Conservation (phyloP, 2,797 vertebrate genomes). For the Catharus ustulatus region DNA sequence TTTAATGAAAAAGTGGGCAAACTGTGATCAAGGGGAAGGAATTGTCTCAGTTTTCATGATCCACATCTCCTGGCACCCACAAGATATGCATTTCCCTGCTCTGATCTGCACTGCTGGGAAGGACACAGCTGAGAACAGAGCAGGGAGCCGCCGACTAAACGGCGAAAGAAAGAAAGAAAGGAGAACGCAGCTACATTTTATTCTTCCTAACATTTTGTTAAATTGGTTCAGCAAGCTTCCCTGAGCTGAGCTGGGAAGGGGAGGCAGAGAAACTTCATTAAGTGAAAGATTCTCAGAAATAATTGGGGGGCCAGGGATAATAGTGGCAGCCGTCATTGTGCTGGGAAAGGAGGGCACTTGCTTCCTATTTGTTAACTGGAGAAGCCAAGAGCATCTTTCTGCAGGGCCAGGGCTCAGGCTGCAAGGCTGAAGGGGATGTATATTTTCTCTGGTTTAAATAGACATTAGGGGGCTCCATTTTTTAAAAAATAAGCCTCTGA, state of each 20-base stretch:
- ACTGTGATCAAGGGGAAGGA: constrained; percentile 67
- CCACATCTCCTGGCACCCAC: constrained; percentile 69
- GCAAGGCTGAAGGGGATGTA: background rate
- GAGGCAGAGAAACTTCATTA: constrained; percentile 69
- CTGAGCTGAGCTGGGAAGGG: constrained; percentile 48
- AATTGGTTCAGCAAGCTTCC: constrained; percentile 65
- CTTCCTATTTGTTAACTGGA: constrained; percentile 41
- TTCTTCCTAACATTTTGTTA: constrained; percentile 32
- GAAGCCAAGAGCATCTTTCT: background rate
- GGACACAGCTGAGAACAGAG: constrained; percentile 74
- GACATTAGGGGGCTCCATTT: constrained; percentile 69
- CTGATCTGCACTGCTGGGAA: constrained; percentile 70
- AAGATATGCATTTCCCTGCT: constrained; percentile 76
- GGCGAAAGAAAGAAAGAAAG: constrained; percentile 53
- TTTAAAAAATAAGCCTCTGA: constrained; percentile 49
- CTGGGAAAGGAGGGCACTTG: constrained; percentile 50
- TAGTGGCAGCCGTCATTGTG: constrained; percentile 45
- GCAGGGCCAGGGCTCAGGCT: background rate
- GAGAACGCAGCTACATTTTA: constrained; percentile 33
- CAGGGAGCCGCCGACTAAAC: constrained; percentile 67
- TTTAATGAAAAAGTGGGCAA: constrained; percentile 66
- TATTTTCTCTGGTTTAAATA: constrained; percentile 50
- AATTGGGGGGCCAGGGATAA: constrained; percentile 67
- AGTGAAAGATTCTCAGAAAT: constrained; percentile 53
- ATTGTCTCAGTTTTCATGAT: constrained; percentile 70